Conservation (phyloP, 2,113 vertebrate species). For the Menidia beryllina region DNA sequence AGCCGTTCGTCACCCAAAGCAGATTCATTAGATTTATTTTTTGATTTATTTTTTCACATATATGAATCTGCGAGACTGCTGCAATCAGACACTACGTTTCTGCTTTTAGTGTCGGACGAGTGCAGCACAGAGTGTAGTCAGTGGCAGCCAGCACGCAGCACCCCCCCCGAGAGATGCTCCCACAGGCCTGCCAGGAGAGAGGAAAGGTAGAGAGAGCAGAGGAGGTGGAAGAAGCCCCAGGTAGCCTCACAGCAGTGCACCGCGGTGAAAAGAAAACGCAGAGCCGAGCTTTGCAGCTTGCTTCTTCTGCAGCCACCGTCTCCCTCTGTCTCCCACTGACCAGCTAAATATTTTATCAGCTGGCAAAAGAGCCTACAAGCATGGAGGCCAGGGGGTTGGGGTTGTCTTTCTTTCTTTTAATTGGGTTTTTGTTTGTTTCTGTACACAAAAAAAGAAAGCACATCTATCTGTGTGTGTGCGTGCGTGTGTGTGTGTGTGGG, state of each 20-base stretch:
- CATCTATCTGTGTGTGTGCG: slow-evolving; percentile 14
- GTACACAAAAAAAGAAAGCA: slow-evolving; percentile 42
- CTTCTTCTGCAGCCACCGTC: slow-evolving; percentile 59
- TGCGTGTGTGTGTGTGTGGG: slow-evolving; percentile 6
- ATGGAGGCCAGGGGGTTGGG: slow-evolving; percentile 51
- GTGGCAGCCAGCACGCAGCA: slow-evolving; percentile 43
- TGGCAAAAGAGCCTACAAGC: slow-evolving; percentile 72
- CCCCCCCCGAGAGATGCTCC: slow-evolving; percentile 46
- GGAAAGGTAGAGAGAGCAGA: slow-evolving; percentile 12
- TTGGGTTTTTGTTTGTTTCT: slow-evolving; percentile 67
- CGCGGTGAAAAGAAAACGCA: slow-evolving; percentile 60
- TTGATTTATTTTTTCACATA: background rate
- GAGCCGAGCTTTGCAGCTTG: slow-evolving; percentile 51
- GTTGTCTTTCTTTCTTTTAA: slow-evolving; percentile 15
- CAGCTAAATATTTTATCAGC: slow-evolving; percentile 83
- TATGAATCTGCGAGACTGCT: slow-evolving; percentile 12
- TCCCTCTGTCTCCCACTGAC: slow-evolving; percentile 64
- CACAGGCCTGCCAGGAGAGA: slow-evolving; percentile 48
- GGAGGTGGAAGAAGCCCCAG: slow-evolving; percentile 63
- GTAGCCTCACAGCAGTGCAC: slow-evolving; percentile 73
- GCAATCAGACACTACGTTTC: background rate
- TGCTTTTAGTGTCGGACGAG: slow-evolving; percentile 21
- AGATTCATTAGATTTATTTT: no score
- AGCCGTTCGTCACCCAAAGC: no score
- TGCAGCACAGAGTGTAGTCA: slow-evolving; percentile 32